These are phyloP conservation scores for Arnoldichthys spilopterus DNA, from an alignment of 2,797 vertebrate species.

Conservation along the genomic window DNA sequence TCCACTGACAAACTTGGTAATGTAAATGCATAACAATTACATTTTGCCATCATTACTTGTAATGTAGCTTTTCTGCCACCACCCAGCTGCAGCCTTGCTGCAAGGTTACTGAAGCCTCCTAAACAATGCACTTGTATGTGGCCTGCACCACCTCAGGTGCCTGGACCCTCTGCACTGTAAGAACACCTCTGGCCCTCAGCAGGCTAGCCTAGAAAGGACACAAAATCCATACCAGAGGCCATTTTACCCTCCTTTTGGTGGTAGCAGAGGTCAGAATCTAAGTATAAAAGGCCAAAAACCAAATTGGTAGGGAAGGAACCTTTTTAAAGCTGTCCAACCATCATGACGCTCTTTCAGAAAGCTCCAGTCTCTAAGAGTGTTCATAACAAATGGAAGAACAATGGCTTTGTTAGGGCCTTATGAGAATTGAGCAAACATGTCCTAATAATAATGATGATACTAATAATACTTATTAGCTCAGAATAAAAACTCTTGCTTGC, in stretches of 20 bases:
- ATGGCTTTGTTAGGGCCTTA: conserved; percentile 9
- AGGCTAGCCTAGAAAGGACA: conserved; percentile 46
- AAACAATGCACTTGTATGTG: background rate
- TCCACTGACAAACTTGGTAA: background rate
- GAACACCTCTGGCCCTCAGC: conserved; percentile 8
- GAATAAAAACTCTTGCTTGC: conserved; percentile 44
- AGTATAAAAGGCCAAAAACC: conserved; percentile 63
- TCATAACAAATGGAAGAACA: conserved; percentile 29
- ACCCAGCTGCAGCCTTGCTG: background rate
- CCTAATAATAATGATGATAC: conserved; percentile 4
- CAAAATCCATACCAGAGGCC: conserved; percentile 41
- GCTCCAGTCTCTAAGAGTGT: conserved; percentile 17
- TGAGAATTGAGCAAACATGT: conserved; percentile 21
- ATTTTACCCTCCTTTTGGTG: conserved; percentile 51
- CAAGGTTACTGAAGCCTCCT: background rate
- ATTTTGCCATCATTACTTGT: background rate
- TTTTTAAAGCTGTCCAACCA: conserved; percentile 23
- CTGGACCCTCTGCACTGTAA: background rate
- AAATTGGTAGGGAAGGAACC: conserved; percentile 49
- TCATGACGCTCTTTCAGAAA: background rate
- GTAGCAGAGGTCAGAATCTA: conserved; percentile 54
- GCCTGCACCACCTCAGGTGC: background rate
- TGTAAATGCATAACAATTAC: background rate
- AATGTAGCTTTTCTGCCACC: background rate
- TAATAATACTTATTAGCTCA: conserved; percentile 28